phyloP scores from a whole-genome alignment of 2,888 invertebrate species.

The Troides oblongomaculatus region DNA sequence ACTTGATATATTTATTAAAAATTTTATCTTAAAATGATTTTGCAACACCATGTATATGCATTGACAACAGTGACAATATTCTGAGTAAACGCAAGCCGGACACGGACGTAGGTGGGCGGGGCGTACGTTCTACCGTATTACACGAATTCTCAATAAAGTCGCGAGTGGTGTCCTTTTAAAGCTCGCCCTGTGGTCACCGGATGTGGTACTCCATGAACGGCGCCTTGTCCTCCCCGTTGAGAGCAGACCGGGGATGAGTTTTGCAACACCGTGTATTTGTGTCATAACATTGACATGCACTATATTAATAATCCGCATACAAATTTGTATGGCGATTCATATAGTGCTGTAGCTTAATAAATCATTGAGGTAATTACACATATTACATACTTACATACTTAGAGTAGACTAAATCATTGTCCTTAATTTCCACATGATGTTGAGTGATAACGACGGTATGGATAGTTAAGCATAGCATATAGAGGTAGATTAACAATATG shows the following conservation, averaged over 20 bases:
- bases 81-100: conserved; percentile 54
- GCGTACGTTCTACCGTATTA: conserved; percentile 54
- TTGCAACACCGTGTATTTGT: background rate
- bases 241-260: conserved; percentile 6
- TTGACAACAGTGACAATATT: conserved; percentile 51
- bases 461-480: too few relatives aligned
- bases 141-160: conserved; percentile 57
- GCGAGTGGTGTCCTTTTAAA: conserved; percentile 55
- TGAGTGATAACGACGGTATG: too few relatives aligned
- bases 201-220: conserved; percentile 45
- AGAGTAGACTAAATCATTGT: too few relatives aligned
- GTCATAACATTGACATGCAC: background rate
- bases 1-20: background rate
- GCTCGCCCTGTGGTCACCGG: conserved; percentile 66
- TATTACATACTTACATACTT: too few relatives aligned
- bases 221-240: conserved; percentile 38
- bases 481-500: too few relatives aligned
- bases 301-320: too few relatives aligned
- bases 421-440: too few relatives aligned
- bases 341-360: too few relatives aligned
- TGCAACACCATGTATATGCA: conserved; percentile 18
- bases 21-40: background rate
- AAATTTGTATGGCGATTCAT: too few relatives aligned
- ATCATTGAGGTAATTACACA: too few relatives aligned
- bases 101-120: conserved; percentile 45